These are phyloP conservation scores for Falco peregrinus DNA, from an alignment of 2,797 vertebrate species.

Conservation along the genomic window DNA sequence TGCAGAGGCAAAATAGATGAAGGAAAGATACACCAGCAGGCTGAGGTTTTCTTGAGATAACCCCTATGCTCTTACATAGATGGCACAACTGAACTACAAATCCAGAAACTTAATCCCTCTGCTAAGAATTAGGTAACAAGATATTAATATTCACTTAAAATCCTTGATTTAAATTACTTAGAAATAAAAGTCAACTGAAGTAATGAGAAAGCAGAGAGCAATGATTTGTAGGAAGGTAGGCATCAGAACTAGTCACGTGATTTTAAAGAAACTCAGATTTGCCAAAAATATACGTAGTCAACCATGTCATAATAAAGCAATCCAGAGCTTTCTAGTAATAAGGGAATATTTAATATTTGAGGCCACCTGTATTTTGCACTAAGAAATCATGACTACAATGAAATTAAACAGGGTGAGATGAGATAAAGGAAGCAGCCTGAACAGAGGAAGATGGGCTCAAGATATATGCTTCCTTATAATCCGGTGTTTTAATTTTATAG, in stretches of 20 bases:
- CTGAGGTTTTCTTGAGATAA: no score
- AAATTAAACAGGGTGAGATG: neutral
- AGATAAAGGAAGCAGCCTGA: neutral
- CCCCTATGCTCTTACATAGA: neutral
- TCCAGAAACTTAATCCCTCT: neutral
- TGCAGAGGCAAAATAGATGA: neutral
- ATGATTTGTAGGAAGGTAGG: neutral
- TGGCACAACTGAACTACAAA: neutral
- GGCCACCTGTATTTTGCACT: neutral
- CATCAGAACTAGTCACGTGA: fast-evolving
- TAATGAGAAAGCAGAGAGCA: neutral
- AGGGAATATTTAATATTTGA: neutral
- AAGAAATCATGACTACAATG: neutral
- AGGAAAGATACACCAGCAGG: neutral
- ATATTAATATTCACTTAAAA: neutral
- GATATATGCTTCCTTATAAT: neutral
- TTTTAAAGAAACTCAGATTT: neutral
- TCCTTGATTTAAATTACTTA: neutral
- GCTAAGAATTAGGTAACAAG: neutral
- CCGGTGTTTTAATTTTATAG: neutral
- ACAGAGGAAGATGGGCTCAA: neutral
- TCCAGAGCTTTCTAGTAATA: neutral
- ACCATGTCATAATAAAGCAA: neutral
- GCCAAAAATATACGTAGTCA: fast-evolving
- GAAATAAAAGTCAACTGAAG: neutral